Conservation (phyloP, 23 tunicate species). For the Halocynthia roretzi region DNA sequence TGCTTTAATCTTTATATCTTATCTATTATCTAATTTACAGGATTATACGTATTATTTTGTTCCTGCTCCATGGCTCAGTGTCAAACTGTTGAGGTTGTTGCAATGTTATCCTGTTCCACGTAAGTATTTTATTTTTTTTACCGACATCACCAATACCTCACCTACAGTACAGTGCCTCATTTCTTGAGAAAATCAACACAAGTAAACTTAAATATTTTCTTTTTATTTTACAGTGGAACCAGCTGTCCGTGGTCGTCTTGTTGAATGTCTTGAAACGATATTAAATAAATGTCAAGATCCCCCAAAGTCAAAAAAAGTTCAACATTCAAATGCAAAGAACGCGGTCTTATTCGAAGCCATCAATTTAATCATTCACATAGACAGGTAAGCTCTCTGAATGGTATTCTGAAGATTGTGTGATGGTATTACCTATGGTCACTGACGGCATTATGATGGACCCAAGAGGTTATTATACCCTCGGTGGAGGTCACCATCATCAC, state of each 20-base stretch:
- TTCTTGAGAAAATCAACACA: neutral
- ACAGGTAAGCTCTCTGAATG: constrained; percentile 35
- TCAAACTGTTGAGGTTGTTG: constrained; percentile 77
- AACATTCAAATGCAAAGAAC: constrained; percentile 97
- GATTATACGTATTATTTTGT: constrained; percentile 98
- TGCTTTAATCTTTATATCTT: neutral
- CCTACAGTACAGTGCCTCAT: neutral
- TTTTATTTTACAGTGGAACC: constrained; percentile 55
- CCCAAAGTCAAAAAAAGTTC: constrained; percentile 96
- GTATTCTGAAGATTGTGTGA: too few species aligned
- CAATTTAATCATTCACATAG: constrained; percentile 94
- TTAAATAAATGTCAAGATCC: constrained; percentile 96
- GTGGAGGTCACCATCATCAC: too few species aligned
- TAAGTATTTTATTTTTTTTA: neutral
- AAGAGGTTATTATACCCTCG: too few species aligned
- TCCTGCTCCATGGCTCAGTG: constrained; percentile 99
- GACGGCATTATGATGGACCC: too few species aligned
- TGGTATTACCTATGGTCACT: too few species aligned
- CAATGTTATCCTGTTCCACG: constrained; percentile 91
- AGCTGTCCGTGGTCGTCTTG: constrained; percentile 78
- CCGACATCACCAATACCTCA: neutral
- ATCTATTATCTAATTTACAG: constrained; percentile 30
- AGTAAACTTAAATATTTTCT: neutral
- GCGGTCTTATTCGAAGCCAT: constrained; percentile 98
- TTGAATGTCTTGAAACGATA: constrained; percentile 96